phyloP scores from a whole-genome alignment of 2,113 vertebrate species.

The Tupaia chinensis region DNA sequence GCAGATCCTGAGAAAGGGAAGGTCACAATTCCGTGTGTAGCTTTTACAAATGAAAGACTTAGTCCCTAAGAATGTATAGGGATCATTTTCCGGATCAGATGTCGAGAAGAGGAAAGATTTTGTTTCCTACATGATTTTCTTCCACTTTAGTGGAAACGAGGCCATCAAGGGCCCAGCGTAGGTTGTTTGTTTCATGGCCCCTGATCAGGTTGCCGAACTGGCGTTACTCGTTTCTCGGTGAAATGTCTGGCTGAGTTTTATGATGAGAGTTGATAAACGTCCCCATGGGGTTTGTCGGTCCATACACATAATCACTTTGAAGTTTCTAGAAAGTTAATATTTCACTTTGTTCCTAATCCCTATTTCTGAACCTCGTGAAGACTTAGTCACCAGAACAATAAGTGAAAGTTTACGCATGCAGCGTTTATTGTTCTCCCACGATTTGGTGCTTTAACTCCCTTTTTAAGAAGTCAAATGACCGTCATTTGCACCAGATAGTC shows the following conservation, averaged over 20 bases:
- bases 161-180: neutral
- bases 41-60: neutral
- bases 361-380: conserved; percentile 51
- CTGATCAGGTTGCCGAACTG: conserved; percentile 46
- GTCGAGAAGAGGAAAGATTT: neutral
- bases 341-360: conserved; percentile 59
- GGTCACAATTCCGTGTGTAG: too few relatives aligned
- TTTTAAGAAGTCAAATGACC: neutral
- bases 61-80: neutral
- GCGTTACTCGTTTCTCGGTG: neutral
- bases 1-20: neutral
- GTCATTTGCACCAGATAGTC: neutral
- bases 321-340: conserved; percentile 74
- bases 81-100: neutral
- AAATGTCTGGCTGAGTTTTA: conserved; percentile 7
- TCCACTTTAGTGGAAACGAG: conserved; percentile 1
- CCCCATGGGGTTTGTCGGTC: conserved; percentile 34
- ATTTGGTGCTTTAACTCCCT: neutral
- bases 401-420: conserved; percentile 33
- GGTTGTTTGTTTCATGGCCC: conserved; percentile 15
- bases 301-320: conserved; percentile 63
- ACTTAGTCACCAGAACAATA: neutral
- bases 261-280: neutral
- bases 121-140: conserved; percentile 9
- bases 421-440: conserved; percentile 6